Percentiles rank a stretch among this genome's conserved stretches.
These are phyloP conservation scores for Parnassius orleans DNA, from an alignment of 2,888 invertebrate species.

Conservation along the genomic window DNA sequence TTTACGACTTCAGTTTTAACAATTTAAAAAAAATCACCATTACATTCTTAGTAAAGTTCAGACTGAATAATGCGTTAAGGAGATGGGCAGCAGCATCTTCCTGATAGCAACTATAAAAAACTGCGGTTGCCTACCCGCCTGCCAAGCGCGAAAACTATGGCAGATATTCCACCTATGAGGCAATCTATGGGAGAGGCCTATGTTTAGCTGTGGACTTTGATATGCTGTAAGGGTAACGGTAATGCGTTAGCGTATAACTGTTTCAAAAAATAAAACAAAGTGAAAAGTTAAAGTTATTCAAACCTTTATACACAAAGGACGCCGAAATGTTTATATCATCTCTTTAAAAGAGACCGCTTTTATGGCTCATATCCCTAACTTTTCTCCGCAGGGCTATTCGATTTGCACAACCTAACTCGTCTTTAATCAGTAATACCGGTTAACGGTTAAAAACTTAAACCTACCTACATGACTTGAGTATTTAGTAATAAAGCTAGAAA, in stretches of 20 bases:
- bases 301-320: constrained; percentile 52
- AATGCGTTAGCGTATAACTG: constrained; percentile 47
- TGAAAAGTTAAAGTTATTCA: constrained; percentile 45
- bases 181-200: too few relatives aligned
- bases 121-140: too few relatives aligned
- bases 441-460: constrained; percentile 40
- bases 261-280: constrained; percentile 59
- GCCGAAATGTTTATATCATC: constrained; percentile 68
- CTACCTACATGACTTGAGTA: constrained; percentile 13
- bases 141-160: too few relatives aligned
- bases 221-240: too few relatives aligned
- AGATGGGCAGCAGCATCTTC: too few relatives aligned
- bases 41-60: constrained; percentile 4
- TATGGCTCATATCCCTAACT: constrained; percentile 48
- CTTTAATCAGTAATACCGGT: constrained; percentile 49
- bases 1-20: too few relatives aligned
- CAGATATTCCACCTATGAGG: too few relatives aligned
- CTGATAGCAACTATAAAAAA: too few relatives aligned
- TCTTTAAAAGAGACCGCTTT: constrained; percentile 56
- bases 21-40: neutral
- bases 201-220: too few relatives aligned
- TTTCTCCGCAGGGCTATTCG: constrained; percentile 57
- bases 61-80: neutral
- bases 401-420: constrained; percentile 58
- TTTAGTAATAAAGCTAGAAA: constrained; percentile 15